Evolutionary conservation across 2,888 invertebrate species (phyloP).

Genomic region (Lasioglossum malachurum): DNA sequence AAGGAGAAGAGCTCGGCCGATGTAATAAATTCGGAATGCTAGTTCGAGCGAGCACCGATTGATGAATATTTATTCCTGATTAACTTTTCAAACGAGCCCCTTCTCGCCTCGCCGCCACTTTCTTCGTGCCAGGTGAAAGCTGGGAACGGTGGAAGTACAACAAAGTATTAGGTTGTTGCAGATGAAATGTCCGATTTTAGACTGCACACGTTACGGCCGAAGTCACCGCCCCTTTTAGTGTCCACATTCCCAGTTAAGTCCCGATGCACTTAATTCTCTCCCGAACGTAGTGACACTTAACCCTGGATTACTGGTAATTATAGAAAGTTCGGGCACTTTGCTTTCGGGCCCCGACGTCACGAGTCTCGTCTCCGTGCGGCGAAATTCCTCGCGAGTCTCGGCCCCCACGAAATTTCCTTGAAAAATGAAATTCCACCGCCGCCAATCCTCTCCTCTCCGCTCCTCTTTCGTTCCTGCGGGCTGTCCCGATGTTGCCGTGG

Average conservation of each 20-base stretch:
- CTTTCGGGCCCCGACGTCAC: not conserved
- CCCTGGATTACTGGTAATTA: not conserved
- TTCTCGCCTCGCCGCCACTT: not conserved
- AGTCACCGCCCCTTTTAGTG: no score
- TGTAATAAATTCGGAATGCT: conserved; percentile 44
- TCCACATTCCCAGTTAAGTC: no score
- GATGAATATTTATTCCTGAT: conserved; percentile 15
- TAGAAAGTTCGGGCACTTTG: not conserved
- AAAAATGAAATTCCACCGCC: conserved; percentile 70
- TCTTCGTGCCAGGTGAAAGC: not conserved
- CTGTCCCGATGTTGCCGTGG: conserved; percentile 21
- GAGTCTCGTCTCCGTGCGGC: not conserved
- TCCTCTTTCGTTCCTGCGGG: not conserved
- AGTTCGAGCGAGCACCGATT: not conserved
- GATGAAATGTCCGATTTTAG: no score
- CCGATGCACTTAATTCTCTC: no score
- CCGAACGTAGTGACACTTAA: not conserved
- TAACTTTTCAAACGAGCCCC: not conserved
- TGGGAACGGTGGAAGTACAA: no score
- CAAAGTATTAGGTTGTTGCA: no score
- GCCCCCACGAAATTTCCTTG: conserved; percentile 56
- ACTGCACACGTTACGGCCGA: no score
- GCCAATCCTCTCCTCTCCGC: not conserved
- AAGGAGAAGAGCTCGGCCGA: not conserved
- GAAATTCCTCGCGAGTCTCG: conserved; percentile 30